phyloP scores from a whole-genome alignment of 2,113 vertebrate genomes.

The Cephalopholis sonnerati region DNA sequence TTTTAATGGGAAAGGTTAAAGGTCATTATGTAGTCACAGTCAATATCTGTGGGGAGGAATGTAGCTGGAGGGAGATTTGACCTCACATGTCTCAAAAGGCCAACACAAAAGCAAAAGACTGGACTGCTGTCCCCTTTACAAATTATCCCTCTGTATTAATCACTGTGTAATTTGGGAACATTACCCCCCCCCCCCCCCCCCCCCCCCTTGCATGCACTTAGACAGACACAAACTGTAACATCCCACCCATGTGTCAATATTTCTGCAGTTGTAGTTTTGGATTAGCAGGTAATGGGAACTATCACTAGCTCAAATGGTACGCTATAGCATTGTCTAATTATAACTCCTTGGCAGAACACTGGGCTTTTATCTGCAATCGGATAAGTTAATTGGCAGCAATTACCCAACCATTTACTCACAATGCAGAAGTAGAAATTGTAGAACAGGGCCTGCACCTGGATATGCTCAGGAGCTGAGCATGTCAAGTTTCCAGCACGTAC shows the following conservation, averaged over 20 bases:
- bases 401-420: constrained; percentile 60
- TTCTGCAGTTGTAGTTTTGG: constrained; percentile 26
- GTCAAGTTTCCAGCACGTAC: constrained; percentile 42
- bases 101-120: neutral
- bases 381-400: constrained; percentile 76
- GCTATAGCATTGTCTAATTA: constrained; percentile 56
- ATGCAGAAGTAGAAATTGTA: constrained; percentile 52
- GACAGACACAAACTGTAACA: constrained; percentile 10
- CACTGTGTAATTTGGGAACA: constrained; percentile 8
- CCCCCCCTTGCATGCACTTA: too few species aligned
- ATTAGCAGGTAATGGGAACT: constrained; percentile 55
- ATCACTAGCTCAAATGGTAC: constrained; percentile 43
- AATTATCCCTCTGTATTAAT: constrained; percentile 13
- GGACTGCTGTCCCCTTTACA: constrained; percentile 11
- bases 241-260: constrained; percentile 10
- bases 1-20: constrained; percentile 24
- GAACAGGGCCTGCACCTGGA: constrained; percentile 67
- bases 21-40: constrained; percentile 58
- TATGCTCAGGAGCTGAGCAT: constrained; percentile 47
- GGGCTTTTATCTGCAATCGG: constrained; percentile 66
- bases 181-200: neutral
- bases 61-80: constrained; percentile 29
- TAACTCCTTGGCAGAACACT: constrained; percentile 41
- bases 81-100: constrained; percentile 9
- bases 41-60: constrained; percentile 38